Evolutionary conservation across 2,113 vertebrate genomes (phyloP).

Genomic region (Erythrocercus mccallii): DNA sequence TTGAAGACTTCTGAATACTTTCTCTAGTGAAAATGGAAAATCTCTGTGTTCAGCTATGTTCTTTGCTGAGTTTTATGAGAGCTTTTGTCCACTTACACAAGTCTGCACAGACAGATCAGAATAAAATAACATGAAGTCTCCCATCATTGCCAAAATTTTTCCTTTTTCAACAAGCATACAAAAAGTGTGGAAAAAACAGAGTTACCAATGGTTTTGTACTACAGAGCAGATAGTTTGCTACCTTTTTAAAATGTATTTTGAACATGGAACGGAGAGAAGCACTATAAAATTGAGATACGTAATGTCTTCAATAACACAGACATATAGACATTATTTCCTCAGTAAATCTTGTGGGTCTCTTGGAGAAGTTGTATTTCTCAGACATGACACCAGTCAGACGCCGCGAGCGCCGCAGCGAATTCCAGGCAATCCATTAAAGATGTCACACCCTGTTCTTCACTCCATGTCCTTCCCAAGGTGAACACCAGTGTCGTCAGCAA

Average conservation of each 20-base stretch:
- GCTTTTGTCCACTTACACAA: not conserved
- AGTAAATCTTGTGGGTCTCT: not conserved
- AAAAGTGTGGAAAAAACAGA: not conserved
- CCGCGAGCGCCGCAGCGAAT: not conserved
- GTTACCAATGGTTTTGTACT: not conserved
- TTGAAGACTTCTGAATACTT: not conserved
- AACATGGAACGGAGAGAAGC: not conserved
- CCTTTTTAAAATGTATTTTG: not conserved
- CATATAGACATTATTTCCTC: not conserved
- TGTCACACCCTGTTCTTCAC: not conserved
- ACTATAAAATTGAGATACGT: not conserved
- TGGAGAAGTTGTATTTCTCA: not conserved
- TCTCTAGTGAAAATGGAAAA: not conserved
- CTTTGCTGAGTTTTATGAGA: not conserved
- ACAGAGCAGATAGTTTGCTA: not conserved
- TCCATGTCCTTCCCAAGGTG: slow-evolving; percentile 25
- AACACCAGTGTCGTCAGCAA: slow-evolving; percentile 17
- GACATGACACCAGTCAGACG: not conserved
- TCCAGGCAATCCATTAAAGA: not conserved
- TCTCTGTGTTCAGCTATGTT: not conserved
- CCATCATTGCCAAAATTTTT: not conserved
- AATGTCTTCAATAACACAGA: not conserved
- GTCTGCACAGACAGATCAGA: not conserved
- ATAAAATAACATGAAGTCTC: not conserved
- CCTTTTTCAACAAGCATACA: not conserved